phyloP scores from a whole-genome alignment of 2,888 invertebrate genomes.

The Macrophya alboannulata region DNA sequence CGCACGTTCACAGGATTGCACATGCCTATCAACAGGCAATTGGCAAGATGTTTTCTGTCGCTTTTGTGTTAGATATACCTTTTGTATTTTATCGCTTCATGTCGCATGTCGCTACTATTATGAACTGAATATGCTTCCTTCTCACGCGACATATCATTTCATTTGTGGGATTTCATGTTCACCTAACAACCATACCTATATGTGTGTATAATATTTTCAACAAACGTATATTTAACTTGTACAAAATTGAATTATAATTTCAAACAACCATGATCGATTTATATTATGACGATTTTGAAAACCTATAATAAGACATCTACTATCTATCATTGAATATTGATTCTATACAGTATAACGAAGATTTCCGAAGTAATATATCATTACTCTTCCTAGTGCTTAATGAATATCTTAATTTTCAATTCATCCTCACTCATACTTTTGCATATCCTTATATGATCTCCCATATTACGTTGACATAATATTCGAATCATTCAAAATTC shows the following conservation, averaged over 20 bases:
- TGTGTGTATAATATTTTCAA: too few relatives aligned
- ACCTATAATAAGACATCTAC: background rate
- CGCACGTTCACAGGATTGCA: conserved; percentile 11
- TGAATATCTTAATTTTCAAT: background rate
- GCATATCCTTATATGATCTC: background rate
- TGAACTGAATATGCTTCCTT: background rate
- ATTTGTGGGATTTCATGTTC: background rate
- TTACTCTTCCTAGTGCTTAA: background rate
- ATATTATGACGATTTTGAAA: background rate
- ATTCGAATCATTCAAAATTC: conserved; percentile 6
- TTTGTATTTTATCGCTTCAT: background rate
- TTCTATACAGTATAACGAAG: background rate
- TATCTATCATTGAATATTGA: background rate
- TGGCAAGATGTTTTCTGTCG: background rate
- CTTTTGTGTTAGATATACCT: background rate
- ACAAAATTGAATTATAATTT: background rate
- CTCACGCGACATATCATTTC: background rate
- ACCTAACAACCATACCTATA: background rate
- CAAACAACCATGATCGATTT: too few relatives aligned
- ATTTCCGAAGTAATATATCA: background rate
- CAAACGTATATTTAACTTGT: background rate
- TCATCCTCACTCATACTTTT: background rate
- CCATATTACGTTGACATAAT: background rate
- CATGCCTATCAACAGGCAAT: background rate
- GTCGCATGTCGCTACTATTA: background rate